Percentiles rank a stretch among this genome's conserved stretches.
Conservation (phyloP, 2,113 vertebrate genomes). For the Corythaeola cristata region DNA sequence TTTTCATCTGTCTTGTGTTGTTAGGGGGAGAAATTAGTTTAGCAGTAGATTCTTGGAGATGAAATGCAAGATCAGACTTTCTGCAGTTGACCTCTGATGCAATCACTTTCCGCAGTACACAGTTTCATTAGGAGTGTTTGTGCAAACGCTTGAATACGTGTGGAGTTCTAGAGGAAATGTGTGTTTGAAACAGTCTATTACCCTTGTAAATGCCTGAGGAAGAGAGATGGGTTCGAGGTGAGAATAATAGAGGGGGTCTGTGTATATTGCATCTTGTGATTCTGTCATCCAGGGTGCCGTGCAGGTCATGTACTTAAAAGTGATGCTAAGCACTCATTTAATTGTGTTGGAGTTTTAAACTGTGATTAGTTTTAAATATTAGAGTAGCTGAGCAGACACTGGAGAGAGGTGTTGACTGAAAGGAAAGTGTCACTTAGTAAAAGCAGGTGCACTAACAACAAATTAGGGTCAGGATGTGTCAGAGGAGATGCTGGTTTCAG, state of each 20-base stretch:
- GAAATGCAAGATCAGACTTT: not conserved
- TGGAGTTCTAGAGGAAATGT: not conserved
- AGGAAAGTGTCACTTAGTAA: not conserved
- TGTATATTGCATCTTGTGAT: not conserved
- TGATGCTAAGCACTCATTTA: not conserved
- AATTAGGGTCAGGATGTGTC: not conserved
- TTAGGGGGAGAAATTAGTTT: not conserved
- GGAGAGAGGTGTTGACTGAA: not conserved
- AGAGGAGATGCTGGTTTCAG: not conserved
- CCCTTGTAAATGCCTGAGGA: not conserved
- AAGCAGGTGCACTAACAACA: not conserved
- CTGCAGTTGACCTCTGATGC: not conserved
- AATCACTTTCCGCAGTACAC: not conserved
- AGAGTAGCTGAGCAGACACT: not conserved
- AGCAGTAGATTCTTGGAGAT: not conserved
- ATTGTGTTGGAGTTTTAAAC: not conserved
- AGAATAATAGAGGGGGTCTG: not conserved
- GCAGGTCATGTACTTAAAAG: rapidly evolving
- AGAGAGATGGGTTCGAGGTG: not conserved
- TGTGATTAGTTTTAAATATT: not conserved
- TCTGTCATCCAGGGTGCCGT: not conserved
- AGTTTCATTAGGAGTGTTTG: not conserved
- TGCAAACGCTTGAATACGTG: not conserved
- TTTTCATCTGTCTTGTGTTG: not conserved
- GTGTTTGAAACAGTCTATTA: not conserved